phyloP scores from a whole-genome alignment of 2,113 vertebrate genomes.

The Psophia crepitans region DNA sequence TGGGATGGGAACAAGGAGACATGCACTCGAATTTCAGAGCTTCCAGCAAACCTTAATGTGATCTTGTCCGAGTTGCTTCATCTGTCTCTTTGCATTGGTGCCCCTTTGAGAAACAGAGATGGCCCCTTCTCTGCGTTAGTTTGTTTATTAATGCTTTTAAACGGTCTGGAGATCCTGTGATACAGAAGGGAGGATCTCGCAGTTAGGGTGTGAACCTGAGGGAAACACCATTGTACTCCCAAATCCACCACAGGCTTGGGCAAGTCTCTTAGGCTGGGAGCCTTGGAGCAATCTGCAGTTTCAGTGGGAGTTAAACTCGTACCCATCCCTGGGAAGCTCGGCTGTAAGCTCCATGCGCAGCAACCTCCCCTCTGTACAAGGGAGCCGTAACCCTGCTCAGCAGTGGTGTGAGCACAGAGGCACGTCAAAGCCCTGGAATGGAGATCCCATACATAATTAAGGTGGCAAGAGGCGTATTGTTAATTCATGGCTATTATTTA shows the following conservation, averaged over 20 bases:
- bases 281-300: neutral
- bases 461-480: neutral
- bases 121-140: neutral
- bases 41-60: neutral
- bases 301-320: neutral
- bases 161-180: neutral
- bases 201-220: neutral
- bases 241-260: neutral
- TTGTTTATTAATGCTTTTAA: neutral
- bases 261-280: neutral
- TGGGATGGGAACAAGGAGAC: neutral
- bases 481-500: neutral
- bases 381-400: neutral
- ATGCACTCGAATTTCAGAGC: neutral
- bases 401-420: neutral
- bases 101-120: neutral
- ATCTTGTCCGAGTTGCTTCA: neutral
- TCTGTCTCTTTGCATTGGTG: neutral
- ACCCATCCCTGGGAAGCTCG: neutral
- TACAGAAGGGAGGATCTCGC: neutral
- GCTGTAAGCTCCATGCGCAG: neutral
- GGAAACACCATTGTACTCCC: neutral
- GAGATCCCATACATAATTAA: neutral
- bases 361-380: neutral
- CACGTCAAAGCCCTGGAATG: neutral